Evolutionary conservation across 2,797 vertebrate species (phyloP).

Genomic region (Petrocephalus schoutedeni): DNA sequence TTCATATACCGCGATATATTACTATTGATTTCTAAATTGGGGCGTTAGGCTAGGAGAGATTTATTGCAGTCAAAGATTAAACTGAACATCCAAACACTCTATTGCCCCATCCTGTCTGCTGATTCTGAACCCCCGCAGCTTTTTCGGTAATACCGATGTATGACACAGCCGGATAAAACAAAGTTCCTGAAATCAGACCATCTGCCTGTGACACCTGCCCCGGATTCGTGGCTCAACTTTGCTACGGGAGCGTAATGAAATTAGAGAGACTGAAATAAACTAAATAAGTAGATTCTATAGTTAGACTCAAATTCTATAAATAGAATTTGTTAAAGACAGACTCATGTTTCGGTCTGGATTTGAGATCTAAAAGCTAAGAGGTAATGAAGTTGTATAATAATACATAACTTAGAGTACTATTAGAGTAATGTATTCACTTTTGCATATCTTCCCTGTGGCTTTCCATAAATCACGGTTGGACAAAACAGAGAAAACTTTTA

Average conservation of each 20-base stretch:
- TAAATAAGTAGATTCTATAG: too few relatives aligned
- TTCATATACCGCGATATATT: background rate
- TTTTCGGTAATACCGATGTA: background rate
- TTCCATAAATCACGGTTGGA: background rate
- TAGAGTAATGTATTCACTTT: background rate
- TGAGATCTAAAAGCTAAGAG: background rate
- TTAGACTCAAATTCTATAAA: too few relatives aligned
- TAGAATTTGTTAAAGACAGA: background rate
- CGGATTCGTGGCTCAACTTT: background rate
- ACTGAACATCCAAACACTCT: background rate
- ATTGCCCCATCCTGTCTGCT: background rate
- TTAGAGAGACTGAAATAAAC: background rate
- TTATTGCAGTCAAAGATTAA: conserved; percentile 4
- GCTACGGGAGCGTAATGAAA: background rate
- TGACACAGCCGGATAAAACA: background rate
- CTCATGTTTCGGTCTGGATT: background rate
- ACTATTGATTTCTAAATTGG: conserved; percentile 5
- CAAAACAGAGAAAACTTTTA: background rate
- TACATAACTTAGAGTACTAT: background rate
- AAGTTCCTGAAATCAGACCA: background rate
- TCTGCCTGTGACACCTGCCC: background rate
- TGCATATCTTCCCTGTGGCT: background rate
- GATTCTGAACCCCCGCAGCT: background rate
- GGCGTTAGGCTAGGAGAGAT: background rate
- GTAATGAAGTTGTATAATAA: background rate